phyloP scores from a whole-genome alignment of 2,113 vertebrate genomes.

The Pluvialis apricaria region DNA sequence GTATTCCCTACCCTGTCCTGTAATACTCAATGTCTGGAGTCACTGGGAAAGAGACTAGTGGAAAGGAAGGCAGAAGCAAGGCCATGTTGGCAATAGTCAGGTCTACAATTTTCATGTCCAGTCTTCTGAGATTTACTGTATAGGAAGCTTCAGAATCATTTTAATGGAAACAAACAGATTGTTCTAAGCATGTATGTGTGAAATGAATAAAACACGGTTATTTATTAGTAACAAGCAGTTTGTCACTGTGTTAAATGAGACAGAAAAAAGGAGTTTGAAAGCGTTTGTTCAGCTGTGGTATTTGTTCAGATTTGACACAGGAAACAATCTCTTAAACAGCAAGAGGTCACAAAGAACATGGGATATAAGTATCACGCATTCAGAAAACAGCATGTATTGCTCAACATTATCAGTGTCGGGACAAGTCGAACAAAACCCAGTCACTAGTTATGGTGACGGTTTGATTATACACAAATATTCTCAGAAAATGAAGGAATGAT shows the following conservation, averaged over 20 bases:
- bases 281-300: background rate
- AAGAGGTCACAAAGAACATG: background rate
- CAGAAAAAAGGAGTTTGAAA: background rate
- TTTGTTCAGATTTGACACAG: background rate
- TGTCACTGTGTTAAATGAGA: background rate
- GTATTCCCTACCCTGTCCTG: background rate
- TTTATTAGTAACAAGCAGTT: background rate
- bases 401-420: fast-evolving
- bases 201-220: background rate
- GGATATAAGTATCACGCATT: background rate
- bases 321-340: background rate
- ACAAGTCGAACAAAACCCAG: background rate
- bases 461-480: background rate
- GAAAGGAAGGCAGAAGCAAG: background rate
- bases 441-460: background rate
- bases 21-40: background rate
- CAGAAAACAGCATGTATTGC: background rate
- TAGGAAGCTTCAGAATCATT: background rate
- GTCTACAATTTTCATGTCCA: background rate
- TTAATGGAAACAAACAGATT: background rate
- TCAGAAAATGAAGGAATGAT: background rate
- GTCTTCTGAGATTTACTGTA: background rate
- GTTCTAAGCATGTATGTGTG: background rate
- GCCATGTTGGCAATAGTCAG: background rate
- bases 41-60: background rate